Evolutionary conservation across 2,888 invertebrate genomes (phyloP).

Genomic region (Brachycybe producta): DNA sequence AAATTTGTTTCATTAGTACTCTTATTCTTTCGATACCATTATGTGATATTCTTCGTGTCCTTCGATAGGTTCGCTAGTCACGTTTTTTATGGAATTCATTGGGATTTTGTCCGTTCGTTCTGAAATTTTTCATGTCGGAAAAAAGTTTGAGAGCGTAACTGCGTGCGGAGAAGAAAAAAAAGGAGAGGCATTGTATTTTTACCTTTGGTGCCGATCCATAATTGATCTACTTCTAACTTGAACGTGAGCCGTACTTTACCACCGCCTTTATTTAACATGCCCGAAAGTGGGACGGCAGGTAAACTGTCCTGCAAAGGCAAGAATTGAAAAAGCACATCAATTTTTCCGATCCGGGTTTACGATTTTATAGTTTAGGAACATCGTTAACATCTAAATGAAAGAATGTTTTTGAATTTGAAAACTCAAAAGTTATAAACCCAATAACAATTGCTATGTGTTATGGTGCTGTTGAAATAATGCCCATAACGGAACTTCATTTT

Average conservation of each 20-base stretch:
- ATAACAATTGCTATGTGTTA: no score
- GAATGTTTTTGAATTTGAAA: no score
- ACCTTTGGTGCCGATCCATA: slow-evolving; percentile 72
- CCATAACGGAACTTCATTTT: no score
- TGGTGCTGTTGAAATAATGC: no score
- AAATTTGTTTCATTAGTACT: no score
- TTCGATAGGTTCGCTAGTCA: slow-evolving; percentile 66
- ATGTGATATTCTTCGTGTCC: slow-evolving; percentile 83
- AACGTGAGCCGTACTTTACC: slow-evolving; percentile 82
- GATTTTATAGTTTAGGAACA: neutral
- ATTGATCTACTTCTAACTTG: slow-evolving; percentile 67
- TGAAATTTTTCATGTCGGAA: no score
- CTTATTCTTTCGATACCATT: slow-evolving; percentile 52
- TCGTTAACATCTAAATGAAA: neutral
- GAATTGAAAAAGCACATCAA: slow-evolving; percentile 20
- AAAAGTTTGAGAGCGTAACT: no score
- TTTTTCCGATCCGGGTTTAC: neutral
- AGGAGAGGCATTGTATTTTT: no score
- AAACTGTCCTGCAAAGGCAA: slow-evolving; percentile 69
- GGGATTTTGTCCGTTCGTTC: slow-evolving; percentile 83
- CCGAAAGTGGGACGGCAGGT: slow-evolving; percentile 65
- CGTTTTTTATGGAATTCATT: slow-evolving; percentile 75
- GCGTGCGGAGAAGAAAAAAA: no score
- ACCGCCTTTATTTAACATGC: slow-evolving; percentile 80
- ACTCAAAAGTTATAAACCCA: no score